A percentile compares a stretch with the other conserved stretches of the same genome.
Conservation (phyloP, 2,797 vertebrate species). For the Acipenser transmontanus region DNA sequence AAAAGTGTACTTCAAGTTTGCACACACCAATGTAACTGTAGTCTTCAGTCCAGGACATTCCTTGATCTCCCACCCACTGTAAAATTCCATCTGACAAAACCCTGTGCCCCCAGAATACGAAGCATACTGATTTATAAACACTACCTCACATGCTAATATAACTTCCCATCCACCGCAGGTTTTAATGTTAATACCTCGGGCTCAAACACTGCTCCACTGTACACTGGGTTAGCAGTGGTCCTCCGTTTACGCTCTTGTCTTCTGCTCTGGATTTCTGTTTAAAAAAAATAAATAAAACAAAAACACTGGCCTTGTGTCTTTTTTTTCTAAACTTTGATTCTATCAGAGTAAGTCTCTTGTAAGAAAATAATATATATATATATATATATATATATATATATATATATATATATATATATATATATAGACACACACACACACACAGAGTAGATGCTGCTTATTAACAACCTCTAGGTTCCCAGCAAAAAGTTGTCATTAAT, state of each 20-base stretch:
- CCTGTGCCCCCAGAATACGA: slow-evolving; percentile 23
- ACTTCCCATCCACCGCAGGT: neutral
- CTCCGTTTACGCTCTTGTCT: slow-evolving; percentile 94
- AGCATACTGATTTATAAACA: slow-evolving; percentile 2
- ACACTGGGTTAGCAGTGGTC: slow-evolving; percentile 96
- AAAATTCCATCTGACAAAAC: slow-evolving; percentile 13
- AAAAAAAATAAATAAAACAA: slow-evolving; percentile 19
- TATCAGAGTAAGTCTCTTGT: too few relatives aligned
- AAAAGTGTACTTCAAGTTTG: too few relatives aligned
- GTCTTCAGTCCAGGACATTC: too few relatives aligned
- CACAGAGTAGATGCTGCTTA: too few relatives aligned
- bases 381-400: too few relatives aligned
- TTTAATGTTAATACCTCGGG: slow-evolving; percentile 68
- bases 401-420: too few relatives aligned
- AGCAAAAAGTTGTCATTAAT: too few relatives aligned
- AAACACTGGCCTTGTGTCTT: neutral
- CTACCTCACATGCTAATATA: neutral
- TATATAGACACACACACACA: too few relatives aligned
- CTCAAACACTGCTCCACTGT: slow-evolving; percentile 95
- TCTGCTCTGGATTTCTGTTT: slow-evolving; percentile 94
- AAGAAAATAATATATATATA: too few relatives aligned
- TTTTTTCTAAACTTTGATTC: neutral
- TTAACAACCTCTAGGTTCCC: too few relatives aligned
- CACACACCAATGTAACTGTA: too few relatives aligned
- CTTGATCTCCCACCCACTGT: too few relatives aligned